Conservation (phyloP, 2,888 invertebrate species). For the Drosophila pseudotakahashii region DNA sequence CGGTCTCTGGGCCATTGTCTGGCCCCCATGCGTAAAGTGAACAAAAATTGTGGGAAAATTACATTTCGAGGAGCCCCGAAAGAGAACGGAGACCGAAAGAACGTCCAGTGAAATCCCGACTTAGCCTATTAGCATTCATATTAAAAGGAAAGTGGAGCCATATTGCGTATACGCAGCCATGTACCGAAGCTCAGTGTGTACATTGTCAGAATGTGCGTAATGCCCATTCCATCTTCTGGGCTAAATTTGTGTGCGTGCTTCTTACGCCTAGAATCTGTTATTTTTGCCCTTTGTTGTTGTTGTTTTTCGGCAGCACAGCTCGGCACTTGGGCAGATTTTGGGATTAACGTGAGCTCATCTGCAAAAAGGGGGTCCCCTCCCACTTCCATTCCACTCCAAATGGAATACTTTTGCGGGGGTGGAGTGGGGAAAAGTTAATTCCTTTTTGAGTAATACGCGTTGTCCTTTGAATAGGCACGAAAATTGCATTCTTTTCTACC, state of each 20-base stretch:
- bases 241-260: constrained; percentile 44
- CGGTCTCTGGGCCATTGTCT: constrained; percentile 58
- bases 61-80: constrained; percentile 61
- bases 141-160: constrained; percentile 79
- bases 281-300: constrained; percentile 39
- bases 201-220: constrained; percentile 42
- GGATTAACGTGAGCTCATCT: constrained; percentile 77
- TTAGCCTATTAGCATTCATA: constrained; percentile 81
- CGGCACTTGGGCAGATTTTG: constrained; percentile 75
- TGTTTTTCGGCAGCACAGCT: constrained; percentile 26
- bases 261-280: constrained; percentile 66
- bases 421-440: constrained; percentile 59
- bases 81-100: constrained; percentile 4
- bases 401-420: constrained; percentile 59
- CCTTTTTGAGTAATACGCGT: constrained; percentile 79
- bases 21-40: constrained; percentile 72
- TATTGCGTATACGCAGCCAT: constrained; percentile 76
- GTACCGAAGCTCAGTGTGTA: constrained; percentile 51
- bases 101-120: constrained; percentile 72
- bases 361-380: constrained; percentile 3
- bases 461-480: constrained; percentile 39
- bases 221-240: neutral
- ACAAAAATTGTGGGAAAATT: constrained; percentile 79
- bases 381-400: neutral
- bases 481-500: constrained; percentile 72